Percentiles rank a stretch among this genome's conserved stretches.
These are phyloP conservation scores for Donacobius atricapilla DNA, from an alignment of 2,113 vertebrate species.

Conservation along the genomic window DNA sequence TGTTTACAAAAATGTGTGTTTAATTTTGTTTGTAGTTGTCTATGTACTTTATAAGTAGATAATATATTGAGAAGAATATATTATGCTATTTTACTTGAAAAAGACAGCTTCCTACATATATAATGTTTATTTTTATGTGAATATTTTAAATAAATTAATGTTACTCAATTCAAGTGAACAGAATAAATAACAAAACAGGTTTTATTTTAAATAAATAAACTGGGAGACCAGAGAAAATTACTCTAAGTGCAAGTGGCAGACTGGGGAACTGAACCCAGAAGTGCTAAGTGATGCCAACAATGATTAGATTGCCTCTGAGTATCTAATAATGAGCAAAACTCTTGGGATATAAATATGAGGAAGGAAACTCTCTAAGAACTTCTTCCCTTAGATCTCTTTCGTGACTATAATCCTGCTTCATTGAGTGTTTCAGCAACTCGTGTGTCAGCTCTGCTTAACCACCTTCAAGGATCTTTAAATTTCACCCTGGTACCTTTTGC, in stretches of 20 bases:
- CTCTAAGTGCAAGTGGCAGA: not conserved
- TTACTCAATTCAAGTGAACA: not conserved
- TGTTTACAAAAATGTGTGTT: not conserved
- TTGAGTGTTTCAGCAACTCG: not conserved
- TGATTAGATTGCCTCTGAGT: constrained; percentile 7
- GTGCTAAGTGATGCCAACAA: not conserved
- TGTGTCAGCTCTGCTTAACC: not conserved
- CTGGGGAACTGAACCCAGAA: not conserved
- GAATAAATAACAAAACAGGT: not conserved
- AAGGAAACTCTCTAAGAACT: not conserved
- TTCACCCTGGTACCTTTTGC: not conserved
- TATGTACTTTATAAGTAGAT: not conserved
- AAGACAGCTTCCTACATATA: not conserved
- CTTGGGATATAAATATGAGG: not conserved
- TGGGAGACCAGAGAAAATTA: not conserved
- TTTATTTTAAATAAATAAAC: constrained; percentile 16
- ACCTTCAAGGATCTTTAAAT: not conserved
- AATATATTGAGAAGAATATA: not conserved
- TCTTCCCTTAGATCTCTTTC: not conserved
- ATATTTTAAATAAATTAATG: not conserved
- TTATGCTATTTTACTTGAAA: not conserved
- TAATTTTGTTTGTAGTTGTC: not conserved
- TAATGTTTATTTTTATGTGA: not conserved
- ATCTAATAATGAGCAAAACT: constrained; percentile 4
- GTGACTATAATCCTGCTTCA: not conserved